Evolutionary conservation across 2,113 vertebrate genomes (phyloP).

Genomic region (Guaruba guarouba): DNA sequence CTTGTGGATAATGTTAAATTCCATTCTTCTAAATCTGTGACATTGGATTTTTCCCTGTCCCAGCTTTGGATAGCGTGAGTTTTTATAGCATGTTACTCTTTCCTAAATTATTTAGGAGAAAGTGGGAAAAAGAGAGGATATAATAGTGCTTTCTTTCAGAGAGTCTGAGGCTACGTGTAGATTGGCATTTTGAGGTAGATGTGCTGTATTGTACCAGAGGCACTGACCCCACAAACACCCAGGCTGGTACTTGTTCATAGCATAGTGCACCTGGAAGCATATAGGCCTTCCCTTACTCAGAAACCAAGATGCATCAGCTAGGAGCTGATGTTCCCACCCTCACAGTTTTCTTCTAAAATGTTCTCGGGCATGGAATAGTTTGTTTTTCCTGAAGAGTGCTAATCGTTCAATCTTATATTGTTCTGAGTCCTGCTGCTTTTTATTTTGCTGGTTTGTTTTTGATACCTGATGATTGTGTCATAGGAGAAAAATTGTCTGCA

Average conservation of each 20-base stretch:
- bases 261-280: background rate
- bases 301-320: background rate
- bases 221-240: background rate
- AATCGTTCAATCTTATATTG: fast-evolving
- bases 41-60: background rate
- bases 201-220: background rate
- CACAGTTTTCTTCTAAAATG: background rate
- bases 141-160: background rate
- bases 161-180: background rate
- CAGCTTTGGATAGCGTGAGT: background rate
- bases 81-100: background rate
- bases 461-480: background rate
- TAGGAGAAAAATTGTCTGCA: background rate
- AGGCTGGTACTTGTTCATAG: background rate
- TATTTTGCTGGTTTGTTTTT: background rate
- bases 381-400: background rate
- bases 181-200: background rate
- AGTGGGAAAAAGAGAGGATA: background rate
- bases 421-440: background rate
- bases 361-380: background rate
- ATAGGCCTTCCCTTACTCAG: background rate
- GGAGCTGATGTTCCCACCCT: background rate
- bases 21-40: background rate
- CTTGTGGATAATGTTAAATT: background rate
- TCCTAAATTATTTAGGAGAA: background rate